Percentiles rank a stretch among this genome's conserved stretches.
Conservation (phyloP, 2,113 vertebrate species). For the Heterotilapia buettikoferi region DNA sequence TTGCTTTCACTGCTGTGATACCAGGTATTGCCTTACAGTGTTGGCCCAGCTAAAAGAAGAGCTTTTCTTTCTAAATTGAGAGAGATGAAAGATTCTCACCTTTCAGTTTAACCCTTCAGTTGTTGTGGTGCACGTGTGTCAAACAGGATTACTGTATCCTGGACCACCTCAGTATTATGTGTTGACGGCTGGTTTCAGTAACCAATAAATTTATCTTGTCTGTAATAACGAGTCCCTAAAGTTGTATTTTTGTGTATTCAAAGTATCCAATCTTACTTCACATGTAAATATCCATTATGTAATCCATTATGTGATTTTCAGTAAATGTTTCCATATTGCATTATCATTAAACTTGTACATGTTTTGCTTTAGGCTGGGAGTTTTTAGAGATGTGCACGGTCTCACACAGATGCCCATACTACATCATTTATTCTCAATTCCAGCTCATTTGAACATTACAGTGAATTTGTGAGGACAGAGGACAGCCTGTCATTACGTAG, state of each 20-base stretch:
- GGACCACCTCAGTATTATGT: not conserved
- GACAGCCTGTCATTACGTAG: conserved; percentile 1
- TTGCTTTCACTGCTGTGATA: not conserved
- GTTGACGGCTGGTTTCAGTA: not conserved
- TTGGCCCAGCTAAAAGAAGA: not conserved
- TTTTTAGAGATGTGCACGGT: not conserved
- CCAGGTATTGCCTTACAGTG: not conserved
- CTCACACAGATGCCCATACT: not conserved
- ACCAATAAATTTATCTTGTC: not conserved
- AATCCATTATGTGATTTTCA: not conserved
- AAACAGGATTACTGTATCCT: not conserved
- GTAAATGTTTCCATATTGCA: not conserved
- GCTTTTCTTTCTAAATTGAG: not conserved
- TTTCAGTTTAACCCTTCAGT: not conserved
- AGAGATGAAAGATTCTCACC: not conserved
- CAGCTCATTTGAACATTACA: conserved; percentile 13
- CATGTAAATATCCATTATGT: not conserved
- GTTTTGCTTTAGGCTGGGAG: not conserved
- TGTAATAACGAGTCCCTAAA: not conserved
- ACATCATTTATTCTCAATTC: conserved; percentile 23
- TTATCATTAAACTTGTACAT: conserved; percentile 10
- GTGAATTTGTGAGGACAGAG: not conserved
- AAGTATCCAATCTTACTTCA: not conserved
- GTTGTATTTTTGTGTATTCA: not conserved
- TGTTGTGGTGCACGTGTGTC: not conserved